phyloP scores from a whole-genome alignment of 92 coral and sea anemone species.

The Siderastrea siderea region DNA sequence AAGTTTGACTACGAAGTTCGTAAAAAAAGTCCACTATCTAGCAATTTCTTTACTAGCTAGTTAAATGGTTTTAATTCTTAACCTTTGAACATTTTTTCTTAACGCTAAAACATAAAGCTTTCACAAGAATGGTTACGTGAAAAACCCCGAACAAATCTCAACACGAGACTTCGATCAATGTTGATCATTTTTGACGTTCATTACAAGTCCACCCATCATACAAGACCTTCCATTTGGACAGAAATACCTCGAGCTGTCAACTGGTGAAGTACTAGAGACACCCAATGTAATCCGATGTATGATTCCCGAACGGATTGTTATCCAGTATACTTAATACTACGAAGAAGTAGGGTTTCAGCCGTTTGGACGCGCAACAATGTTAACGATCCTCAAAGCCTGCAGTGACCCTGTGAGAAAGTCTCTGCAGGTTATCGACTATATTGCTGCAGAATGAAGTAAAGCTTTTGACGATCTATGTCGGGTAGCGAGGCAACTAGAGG shows the following conservation, averaged over 20 bases:
- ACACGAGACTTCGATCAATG: neutral
- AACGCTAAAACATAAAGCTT: too few relatives aligned
- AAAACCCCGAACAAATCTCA: neutral
- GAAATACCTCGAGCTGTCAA: too few relatives aligned
- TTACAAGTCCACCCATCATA: neutral
- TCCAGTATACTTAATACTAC: constrained; percentile 23
- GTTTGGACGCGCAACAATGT: constrained; percentile 31
- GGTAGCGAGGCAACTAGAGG: neutral
- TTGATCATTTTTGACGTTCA: constrained; percentile 56
- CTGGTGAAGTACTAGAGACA: constrained; percentile 6
- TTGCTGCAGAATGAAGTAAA: constrained; percentile 28
- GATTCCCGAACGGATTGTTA: constrained; percentile 43
- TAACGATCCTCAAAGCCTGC: constrained; percentile 23
- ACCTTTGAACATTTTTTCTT: too few relatives aligned
- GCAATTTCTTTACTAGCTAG: too few relatives aligned
- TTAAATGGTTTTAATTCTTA: too few relatives aligned
- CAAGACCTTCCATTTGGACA: too few relatives aligned
- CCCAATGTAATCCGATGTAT: constrained; percentile 51
- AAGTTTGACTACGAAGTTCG: too few relatives aligned
- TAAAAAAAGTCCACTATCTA: too few relatives aligned
- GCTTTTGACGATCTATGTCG: constrained; percentile 37
- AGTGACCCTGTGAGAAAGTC: constrained; percentile 36
- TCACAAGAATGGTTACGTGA: constrained; percentile 46
- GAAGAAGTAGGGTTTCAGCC: constrained; percentile 42
- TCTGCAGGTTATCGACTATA: constrained; percentile 29